phyloP scores from a whole-genome alignment of 53 echinoderm and acorn worm genomes.

The Hippasteria phrygiana region DNA sequence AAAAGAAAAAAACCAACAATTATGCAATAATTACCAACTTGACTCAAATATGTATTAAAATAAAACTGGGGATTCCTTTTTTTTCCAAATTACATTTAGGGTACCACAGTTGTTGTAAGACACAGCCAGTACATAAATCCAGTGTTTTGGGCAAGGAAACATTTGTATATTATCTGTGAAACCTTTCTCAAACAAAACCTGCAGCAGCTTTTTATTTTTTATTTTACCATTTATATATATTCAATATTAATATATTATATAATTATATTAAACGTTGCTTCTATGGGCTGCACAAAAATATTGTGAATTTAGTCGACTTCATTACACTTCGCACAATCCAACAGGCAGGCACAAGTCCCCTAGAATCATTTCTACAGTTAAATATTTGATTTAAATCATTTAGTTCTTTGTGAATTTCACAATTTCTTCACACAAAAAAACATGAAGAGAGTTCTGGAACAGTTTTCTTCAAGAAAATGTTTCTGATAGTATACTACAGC shows the following conservation, averaged over 20 bases:
- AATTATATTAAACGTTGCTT: slow-evolving; percentile 59
- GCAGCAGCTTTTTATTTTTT: slow-evolving; percentile 38
- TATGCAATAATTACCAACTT: no score
- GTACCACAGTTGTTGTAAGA: not conserved
- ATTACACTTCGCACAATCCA: slow-evolving; percentile 55
- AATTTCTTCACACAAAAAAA: not conserved
- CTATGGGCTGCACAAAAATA: slow-evolving; percentile 66
- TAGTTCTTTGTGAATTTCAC: slow-evolving; percentile 6
- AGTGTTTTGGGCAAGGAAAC: not conserved
- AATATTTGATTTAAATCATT: slow-evolving; percentile 18
- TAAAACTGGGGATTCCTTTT: no score
- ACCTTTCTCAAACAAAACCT: slow-evolving; percentile 10
- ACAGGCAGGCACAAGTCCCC: slow-evolving; percentile 58
- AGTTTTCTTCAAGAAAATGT: not conserved
- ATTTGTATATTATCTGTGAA: not conserved
- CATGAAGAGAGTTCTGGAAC: not conserved
- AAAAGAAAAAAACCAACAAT: no score
- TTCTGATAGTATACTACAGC: not conserved
- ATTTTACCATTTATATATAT: slow-evolving; percentile 30
- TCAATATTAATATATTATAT: slow-evolving; percentile 59
- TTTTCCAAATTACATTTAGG: not conserved
- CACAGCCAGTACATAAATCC: not conserved
- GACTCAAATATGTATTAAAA: no score
- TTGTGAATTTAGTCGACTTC: slow-evolving; percentile 54
- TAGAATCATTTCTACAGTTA: slow-evolving; percentile 34